Conservation (phyloP, 2,888 invertebrate genomes). For the Yponomeuta sedellus region DNA sequence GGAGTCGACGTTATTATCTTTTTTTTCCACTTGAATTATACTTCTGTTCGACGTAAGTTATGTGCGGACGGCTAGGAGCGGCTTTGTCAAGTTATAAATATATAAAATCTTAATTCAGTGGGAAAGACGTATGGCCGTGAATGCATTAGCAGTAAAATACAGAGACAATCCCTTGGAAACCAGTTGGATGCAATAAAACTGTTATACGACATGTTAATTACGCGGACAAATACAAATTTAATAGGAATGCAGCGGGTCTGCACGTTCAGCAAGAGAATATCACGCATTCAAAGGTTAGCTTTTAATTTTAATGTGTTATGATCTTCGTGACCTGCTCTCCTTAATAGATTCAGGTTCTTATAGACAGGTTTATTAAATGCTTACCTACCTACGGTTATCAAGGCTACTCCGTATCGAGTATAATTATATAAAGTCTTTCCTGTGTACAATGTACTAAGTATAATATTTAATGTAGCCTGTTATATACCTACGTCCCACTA, state of each 20-base stretch:
- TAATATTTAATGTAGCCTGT: too few species aligned
- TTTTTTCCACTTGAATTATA: slow-evolving; percentile 68
- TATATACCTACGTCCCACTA: too few species aligned
- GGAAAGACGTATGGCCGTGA: slow-evolving; percentile 68
- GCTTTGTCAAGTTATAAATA: slow-evolving; percentile 62
- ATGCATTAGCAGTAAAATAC: slow-evolving; percentile 68
- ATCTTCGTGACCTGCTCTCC: slow-evolving; percentile 7
- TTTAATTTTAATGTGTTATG: not conserved
- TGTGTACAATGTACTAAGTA: too few species aligned
- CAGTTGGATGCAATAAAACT: slow-evolving; percentile 56
- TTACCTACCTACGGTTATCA: not conserved
- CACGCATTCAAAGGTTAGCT: not conserved
- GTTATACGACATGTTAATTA: slow-evolving; percentile 58
- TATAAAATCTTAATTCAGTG: slow-evolving; percentile 62
- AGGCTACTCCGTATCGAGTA: not conserved
- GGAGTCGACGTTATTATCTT: slow-evolving; percentile 39
- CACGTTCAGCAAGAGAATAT: not conserved
- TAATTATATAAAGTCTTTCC: not conserved
- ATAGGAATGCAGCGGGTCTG: slow-evolving; percentile 28
- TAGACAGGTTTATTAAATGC: not conserved
- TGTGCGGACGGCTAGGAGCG: slow-evolving; percentile 40
- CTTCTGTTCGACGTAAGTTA: slow-evolving; percentile 60
- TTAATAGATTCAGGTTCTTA: not conserved
- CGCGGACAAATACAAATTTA: slow-evolving; percentile 49
- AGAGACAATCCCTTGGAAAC: slow-evolving; percentile 39